These are phyloP conservation scores for Acrocephalus scirpaceus DNA, from an alignment of 2,797 vertebrate genomes.

Conservation along the genomic window DNA sequence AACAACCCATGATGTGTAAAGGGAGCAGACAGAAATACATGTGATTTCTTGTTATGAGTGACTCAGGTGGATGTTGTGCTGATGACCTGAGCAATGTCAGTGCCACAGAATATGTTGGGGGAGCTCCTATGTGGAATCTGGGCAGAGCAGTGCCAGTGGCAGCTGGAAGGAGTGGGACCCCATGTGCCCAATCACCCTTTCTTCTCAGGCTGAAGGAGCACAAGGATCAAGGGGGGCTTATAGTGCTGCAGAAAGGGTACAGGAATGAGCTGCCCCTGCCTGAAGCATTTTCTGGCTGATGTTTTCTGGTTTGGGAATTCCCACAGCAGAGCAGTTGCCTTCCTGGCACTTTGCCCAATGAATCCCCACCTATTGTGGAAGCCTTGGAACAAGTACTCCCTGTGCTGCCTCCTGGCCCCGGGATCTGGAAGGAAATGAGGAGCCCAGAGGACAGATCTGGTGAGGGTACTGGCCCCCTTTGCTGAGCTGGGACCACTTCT, in stretches of 20 bases:
- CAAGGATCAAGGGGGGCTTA: accelerated
- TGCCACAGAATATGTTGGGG: background rate
- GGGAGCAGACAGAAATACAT: background rate
- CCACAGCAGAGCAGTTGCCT: background rate
- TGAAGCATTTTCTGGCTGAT: background rate
- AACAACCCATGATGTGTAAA: accelerated
- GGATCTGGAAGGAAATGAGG: background rate
- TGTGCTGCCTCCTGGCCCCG: background rate
- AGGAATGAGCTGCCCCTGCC: background rate
- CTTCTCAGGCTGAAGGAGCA: background rate
- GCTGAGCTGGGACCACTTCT: background rate
- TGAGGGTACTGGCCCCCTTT: accelerated
- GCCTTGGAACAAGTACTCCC: background rate
- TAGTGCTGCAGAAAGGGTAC: background rate
- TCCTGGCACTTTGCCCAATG: accelerated
- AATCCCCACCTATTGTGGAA: background rate
- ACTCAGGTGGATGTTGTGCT: background rate
- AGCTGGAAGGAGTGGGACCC: background rate
- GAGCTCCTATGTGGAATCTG: background rate
- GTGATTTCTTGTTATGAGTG: background rate
- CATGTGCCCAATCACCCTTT: accelerated
- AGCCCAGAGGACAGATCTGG: background rate
- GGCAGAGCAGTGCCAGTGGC: background rate
- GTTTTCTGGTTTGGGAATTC: background rate
- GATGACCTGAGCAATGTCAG: background rate